phyloP scores from a whole-genome alignment of 2,888 invertebrate genomes.

The Spilosoma lubricipeda region DNA sequence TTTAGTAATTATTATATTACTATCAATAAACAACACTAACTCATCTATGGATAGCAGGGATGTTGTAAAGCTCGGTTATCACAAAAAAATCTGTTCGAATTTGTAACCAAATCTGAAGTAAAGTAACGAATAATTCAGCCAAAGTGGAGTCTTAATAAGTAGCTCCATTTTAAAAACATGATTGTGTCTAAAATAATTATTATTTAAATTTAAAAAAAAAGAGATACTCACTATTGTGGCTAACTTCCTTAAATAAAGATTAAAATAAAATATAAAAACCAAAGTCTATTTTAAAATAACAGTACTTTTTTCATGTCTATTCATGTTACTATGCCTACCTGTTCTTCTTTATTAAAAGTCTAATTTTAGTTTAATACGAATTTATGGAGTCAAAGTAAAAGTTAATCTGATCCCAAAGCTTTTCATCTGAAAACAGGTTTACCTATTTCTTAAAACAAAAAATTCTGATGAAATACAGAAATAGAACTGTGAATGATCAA shows the following conservation, averaged over 20 bases:
- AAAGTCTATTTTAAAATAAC: not conserved
- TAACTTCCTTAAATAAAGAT: no score
- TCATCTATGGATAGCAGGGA: not conserved
- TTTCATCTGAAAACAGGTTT: not conserved
- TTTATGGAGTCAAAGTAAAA: not conserved
- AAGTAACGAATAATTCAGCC: no score
- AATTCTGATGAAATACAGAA: not conserved
- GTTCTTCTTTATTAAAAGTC: not conserved
- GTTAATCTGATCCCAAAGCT: not conserved
- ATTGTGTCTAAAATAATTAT: no score
- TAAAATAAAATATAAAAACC: not conserved
- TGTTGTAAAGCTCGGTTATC: not conserved
- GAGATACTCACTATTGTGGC: no score
- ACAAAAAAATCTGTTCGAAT: not conserved
- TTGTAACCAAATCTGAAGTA: no score
- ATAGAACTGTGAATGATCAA: conserved; percentile 19
- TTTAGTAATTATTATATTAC: not conserved
- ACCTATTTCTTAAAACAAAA: not conserved
- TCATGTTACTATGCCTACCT: not conserved
- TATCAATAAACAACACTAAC: not conserved
- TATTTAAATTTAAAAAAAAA: not conserved
- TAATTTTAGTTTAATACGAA: not conserved
- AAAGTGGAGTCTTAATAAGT: no score
- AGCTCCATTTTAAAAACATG: no score
- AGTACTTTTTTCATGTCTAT: not conserved